phyloP scores from a whole-genome alignment of 1,140 invertebrate genomes.

The Drosophila santomea region DNA sequence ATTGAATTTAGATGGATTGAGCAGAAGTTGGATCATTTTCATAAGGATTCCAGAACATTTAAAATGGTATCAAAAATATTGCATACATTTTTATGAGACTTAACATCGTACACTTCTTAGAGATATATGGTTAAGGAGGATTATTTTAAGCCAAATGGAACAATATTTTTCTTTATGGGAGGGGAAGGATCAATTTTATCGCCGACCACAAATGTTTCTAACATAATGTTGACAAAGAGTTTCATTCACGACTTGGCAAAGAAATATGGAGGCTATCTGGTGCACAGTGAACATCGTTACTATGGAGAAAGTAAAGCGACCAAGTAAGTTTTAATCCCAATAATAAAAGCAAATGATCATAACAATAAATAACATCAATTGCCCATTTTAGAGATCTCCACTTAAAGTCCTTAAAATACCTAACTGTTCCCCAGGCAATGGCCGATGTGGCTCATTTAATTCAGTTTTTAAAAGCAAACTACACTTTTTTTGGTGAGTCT shows the following conservation, averaged over 20 bases:
- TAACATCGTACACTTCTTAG: conserved; percentile 15
- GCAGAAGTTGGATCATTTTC: conserved; percentile 88
- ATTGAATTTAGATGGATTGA: conserved; percentile 44
- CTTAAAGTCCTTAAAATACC: conserved; percentile 85
- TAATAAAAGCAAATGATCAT: background rate
- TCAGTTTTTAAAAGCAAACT: conserved; percentile 85
- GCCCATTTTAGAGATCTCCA: background rate
- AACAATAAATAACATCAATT: background rate
- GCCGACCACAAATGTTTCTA: conserved; percentile 77
- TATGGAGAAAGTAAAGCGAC: conserved; percentile 91
- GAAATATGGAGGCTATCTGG: conserved; percentile 86
- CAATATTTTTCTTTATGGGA: conserved; percentile 90
- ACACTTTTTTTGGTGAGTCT: conserved; percentile 65
- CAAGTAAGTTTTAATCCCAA: conserved; percentile 58
- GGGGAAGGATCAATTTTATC: conserved; percentile 87
- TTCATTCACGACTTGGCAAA: conserved; percentile 85
- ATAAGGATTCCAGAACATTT: conserved; percentile 88
- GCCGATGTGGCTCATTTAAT: conserved; percentile 90
- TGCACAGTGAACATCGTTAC: conserved; percentile 91
- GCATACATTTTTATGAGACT: background rate
- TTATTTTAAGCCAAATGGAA: conserved; percentile 82
- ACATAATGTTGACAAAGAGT: conserved; percentile 79
- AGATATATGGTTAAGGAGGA: conserved; percentile 55
- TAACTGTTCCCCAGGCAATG: conserved; percentile 89
- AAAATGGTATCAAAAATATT: conserved; percentile 85